Base-by-base conservation (phyloP, 2,888 invertebrate genomes). In the Eumerus sabulonum region DNA sequence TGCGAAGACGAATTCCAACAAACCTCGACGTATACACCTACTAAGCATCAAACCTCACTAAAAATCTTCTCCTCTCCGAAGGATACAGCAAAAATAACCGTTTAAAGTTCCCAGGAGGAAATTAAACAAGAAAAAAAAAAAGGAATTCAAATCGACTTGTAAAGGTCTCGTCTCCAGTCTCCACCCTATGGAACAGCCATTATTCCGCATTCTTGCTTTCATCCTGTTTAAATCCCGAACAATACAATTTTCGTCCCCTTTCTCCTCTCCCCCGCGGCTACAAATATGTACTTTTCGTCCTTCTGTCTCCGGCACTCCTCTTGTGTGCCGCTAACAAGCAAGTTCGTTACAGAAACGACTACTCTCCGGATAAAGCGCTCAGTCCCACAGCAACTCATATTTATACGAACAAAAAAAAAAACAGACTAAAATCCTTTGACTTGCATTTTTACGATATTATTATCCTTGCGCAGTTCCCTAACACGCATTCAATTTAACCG, bases 401-500 rank as follows among this genome's bases (percentile, higher is more conserved):
- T 51, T 71, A 56, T 63, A 18, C 50, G 50, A 60, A 48, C 2
- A 27, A n/a, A n/a, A n/a, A n/a, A n/a, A n/a, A n/a, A n/a, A n/a
- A n/a, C n/a, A n/a, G n/a, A n/a, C n/a, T n/a, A n/a, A 27, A 71
- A 63, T 44, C 47, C 42, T 53, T 47, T 54, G 57, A 47, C 51
- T 57, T 53, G 62, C 36, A 62, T 44, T 77, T 67, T 62, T 54
- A 57, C 36, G 40, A 51, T 57, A 63, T 67, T 72, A 71, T 51
- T 50, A 27, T 27, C 54, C 16, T 38, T 54, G 48, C 45, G 54
- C 48, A 72, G 67, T 62, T 67, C 48, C 45, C 57, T 67, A 59
- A 77, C 72, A 73, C 77, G 73, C 77, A 73, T 77, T 73, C 77
- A 77, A 77, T 72, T 51, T 51, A 57, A 57, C 35, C 62, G 36